Conservation (phyloP, 2,888 invertebrate species). For the Lithophane semibrunnea region DNA sequence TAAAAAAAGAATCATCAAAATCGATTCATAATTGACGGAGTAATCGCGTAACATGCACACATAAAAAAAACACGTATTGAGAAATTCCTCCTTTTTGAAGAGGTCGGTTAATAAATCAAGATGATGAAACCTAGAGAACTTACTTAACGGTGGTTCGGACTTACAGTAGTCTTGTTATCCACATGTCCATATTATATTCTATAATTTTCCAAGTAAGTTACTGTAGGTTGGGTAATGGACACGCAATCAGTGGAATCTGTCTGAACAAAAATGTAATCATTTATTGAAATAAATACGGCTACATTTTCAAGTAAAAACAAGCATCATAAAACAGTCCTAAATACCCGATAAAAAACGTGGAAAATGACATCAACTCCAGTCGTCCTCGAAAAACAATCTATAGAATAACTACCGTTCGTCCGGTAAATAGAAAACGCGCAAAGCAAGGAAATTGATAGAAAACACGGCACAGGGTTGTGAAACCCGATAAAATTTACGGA, state of each 20-base stretch:
- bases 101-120: background rate
- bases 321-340: background rate
- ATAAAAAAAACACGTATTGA: too few species aligned
- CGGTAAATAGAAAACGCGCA: slow-evolving; percentile 27
- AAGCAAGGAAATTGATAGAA: slow-evolving; percentile 57
- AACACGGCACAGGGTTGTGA: slow-evolving; percentile 44
- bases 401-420: slow-evolving; percentile 16
- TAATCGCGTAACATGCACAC: too few species aligned
- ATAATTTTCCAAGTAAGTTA: background rate
- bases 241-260: too few species aligned
- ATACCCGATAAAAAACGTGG: background rate
- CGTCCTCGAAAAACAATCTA: slow-evolving; percentile 20
- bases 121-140: background rate
- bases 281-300: background rate
- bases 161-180: background rate
- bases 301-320: background rate
- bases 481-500: slow-evolving; percentile 47
- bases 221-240: background rate
- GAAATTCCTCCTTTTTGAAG: too few species aligned
- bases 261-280: too few species aligned
- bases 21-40: too few species aligned
- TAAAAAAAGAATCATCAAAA: too few species aligned
- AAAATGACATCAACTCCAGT: slow-evolving; percentile 21
- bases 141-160: background rate
- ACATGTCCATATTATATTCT: background rate